Conservation (phyloP, 2,888 invertebrate species). For the Scelioninae gen. 2 region DNA sequence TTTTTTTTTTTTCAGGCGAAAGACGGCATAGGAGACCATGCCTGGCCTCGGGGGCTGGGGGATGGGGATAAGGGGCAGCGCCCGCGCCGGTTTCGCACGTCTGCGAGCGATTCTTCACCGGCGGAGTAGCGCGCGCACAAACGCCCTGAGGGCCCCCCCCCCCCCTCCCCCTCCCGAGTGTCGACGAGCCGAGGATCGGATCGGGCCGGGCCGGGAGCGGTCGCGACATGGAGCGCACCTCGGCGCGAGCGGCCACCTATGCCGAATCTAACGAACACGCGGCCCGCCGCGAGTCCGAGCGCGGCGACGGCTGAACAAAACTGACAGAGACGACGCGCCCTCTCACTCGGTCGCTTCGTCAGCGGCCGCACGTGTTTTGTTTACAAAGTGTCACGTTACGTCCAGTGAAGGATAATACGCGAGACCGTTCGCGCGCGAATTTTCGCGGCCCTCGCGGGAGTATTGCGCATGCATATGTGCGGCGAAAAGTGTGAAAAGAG, state of each 20-base stretch:
- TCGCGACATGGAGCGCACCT: constrained; percentile 41
- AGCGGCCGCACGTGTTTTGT: constrained; percentile 37
- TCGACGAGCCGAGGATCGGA: neutral
- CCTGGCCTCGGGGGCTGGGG: too few relatives aligned
- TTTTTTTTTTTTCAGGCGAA: too few relatives aligned
- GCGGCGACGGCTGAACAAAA: constrained; percentile 48
- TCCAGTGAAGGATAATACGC: constrained; percentile 11
- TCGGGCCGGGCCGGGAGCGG: constrained; percentile 40
- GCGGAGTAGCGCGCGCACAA: too few relatives aligned
- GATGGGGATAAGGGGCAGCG: too few relatives aligned
- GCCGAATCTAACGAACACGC: constrained; percentile 22
- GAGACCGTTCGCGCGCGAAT: too few relatives aligned
- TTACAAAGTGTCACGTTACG: constrained; percentile 33
- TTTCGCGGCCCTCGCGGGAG: neutral
- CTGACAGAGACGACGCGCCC: constrained; percentile 39
- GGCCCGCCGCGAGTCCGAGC: constrained; percentile 47
- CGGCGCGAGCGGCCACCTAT: constrained; percentile 12
- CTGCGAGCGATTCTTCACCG: too few relatives aligned
- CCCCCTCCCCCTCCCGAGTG: too few relatives aligned
- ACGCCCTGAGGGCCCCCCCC: too few relatives aligned
- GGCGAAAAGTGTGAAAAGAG: constrained; percentile 47
- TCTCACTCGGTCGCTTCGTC: neutral
- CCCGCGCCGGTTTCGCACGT: too few relatives aligned
- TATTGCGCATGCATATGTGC: constrained; percentile 21
- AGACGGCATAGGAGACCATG: too few relatives aligned